Evolutionary conservation across 2,113 vertebrate genomes (phyloP).

Genomic region (Nipponia nippon): DNA sequence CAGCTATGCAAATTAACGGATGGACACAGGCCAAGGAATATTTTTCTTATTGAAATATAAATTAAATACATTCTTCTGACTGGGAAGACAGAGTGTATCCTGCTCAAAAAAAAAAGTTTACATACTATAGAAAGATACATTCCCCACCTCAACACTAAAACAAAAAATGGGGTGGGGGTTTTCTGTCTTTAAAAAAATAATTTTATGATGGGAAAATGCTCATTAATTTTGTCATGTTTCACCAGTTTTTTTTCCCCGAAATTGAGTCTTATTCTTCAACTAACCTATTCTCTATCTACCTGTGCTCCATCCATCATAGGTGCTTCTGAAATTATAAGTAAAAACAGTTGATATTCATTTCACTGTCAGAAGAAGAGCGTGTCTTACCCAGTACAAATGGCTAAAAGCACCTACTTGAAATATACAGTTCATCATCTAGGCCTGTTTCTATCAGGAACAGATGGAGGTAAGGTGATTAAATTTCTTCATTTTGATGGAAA

Average conservation of each 20-base stretch:
- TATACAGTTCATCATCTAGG: not conserved
- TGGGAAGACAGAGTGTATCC: not conserved
- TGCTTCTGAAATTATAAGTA: not conserved
- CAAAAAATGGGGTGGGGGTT: rapidly evolving
- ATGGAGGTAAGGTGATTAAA: slow-evolving; percentile 35
- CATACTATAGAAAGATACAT: not conserved
- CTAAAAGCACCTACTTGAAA: not conserved
- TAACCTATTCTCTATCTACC: not conserved
- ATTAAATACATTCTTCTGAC: not conserved
- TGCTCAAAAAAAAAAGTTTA: not conserved
- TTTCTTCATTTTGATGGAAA: slow-evolving; percentile 32
- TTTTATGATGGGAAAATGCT: not conserved
- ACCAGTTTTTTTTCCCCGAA: not conserved
- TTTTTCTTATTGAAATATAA: not conserved
- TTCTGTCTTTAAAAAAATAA: not conserved
- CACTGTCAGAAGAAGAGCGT: not conserved
- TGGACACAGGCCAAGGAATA: not conserved
- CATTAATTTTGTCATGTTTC: not conserved
- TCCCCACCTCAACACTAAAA: not conserved
- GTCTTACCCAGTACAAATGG: not conserved
- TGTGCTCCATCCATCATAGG: not conserved
- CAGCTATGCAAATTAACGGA: not conserved
- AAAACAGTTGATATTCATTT: not conserved
- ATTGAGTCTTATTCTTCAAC: not conserved
- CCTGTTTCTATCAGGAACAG: not conserved